Evolutionary conservation across 2,113 vertebrate genomes (phyloP), one percentile per base, ranked within the genome.

Genomic region (Laterallus jamaicensis): DNA sequence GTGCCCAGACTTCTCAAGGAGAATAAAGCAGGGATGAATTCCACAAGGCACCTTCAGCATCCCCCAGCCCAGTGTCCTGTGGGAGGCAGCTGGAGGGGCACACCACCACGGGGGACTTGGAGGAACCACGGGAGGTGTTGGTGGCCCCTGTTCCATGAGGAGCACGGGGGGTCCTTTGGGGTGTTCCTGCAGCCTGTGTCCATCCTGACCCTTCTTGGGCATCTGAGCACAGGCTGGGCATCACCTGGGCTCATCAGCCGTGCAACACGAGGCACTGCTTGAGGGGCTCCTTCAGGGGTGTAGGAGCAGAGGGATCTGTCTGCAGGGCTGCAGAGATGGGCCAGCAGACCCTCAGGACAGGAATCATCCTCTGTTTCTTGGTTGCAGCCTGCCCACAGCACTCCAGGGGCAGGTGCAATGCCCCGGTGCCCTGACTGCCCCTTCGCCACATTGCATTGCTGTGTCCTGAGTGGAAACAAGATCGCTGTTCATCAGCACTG

Each of bases 381-480:
- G 56, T n/a, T 0, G 0, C 25, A 75, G 56, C 44, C 76, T 1
- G 0, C 17, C 44, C 11, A 0, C 2, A 6, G 7, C 3, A 17
- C 32, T 15, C 29, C 52, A 3, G 0, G 1, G 9, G 35, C 9
- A 12, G 0, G 1, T 10, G 75, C 52, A 3, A 16, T 0, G 42
- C 42, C 42, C 42, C 13, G 42, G 42, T 44, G 42, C 42, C 40
- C 85, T 2, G 1, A 29, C 64, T 79, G 4, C 77, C 55, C 9
- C 50, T 22, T 35, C 7, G 2, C 26, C 4, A n/a, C 7, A 32
- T 8, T 13, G 20, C 17, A 60, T 75, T 39, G 25, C 2, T 14
- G 2, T 26, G 20, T n/a, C 50, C 73, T 4, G 56, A 39, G 73
- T 35, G 68, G 62, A 70, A 83, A 47, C 8, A 37, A 63, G 55